phyloP scores from a whole-genome alignment of 2,113 vertebrate species.

The Trematocara marginatum region DNA sequence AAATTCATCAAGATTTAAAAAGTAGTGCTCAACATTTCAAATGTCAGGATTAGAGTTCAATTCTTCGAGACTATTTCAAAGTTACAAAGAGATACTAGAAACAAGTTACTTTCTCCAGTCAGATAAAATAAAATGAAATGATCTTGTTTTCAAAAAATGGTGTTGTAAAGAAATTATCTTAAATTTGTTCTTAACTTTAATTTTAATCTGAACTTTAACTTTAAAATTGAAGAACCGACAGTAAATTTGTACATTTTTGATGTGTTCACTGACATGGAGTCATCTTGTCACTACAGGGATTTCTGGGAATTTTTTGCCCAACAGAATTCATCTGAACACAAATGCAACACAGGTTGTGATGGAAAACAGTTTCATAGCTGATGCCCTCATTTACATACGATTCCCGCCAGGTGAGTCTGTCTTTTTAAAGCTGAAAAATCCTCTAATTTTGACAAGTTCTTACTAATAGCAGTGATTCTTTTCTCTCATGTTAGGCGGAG shows the following conservation, averaged over 20 bases:
- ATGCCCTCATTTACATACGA: too few relatives aligned
- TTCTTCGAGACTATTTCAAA: neutral
- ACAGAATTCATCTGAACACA: conserved; percentile 25
- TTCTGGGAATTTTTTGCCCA: conserved; percentile 1
- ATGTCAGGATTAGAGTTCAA: neutral
- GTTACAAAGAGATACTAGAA: neutral
- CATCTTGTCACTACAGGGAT: neutral
- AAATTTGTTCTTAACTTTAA: neutral
- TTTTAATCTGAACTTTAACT: neutral
- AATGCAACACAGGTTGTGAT: neutral
- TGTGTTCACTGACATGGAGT: neutral
- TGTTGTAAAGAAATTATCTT: neutral
- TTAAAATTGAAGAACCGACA: neutral
- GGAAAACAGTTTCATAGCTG: too few relatives aligned
- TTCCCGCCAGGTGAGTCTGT: too few relatives aligned
- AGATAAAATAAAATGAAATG: neutral
- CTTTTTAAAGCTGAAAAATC: too few relatives aligned
- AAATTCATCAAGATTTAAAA: neutral
- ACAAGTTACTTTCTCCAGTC: neutral
- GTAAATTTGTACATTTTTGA: neutral
- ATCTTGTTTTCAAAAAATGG: neutral
- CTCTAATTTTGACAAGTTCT: too few relatives aligned
- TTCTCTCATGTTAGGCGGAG: neutral
- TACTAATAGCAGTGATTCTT: too few relatives aligned
- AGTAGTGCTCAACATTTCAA: neutral